Conservation (phyloP, 2,113 vertebrate species). For the Hystrix cristata region DNA sequence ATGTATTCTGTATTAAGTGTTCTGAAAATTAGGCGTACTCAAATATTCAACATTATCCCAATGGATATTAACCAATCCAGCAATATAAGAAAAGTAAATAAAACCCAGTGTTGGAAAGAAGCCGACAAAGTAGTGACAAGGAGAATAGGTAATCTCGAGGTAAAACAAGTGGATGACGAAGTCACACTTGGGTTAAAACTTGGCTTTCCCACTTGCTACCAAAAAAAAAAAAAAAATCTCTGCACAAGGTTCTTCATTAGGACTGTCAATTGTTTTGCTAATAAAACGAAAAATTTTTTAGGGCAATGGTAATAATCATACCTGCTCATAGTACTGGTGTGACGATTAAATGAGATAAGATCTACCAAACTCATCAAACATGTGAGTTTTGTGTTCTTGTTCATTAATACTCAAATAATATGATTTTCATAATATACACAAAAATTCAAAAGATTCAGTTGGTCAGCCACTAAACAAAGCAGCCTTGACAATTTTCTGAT, state of each 20-base stretch:
- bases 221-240: background rate
- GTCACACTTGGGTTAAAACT: background rate
- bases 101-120: background rate
- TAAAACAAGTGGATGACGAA: background rate
- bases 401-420: background rate
- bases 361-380: background rate
- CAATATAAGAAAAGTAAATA: constrained; percentile 20
- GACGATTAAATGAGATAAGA: background rate
- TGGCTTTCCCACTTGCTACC: background rate
- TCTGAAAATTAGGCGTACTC: background rate
- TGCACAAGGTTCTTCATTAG: background rate
- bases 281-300: constrained; percentile 20
- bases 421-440: background rate
- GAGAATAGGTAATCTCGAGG: background rate
- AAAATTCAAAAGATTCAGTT: constrained; percentile 12
- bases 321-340: background rate
- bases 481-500: background rate
- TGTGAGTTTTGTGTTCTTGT: background rate
- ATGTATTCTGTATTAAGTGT: background rate
- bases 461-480: background rate
- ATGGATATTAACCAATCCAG: background rate
- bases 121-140: background rate
- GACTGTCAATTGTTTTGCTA: background rate
- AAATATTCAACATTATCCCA: background rate
- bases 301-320: background rate